A percentile compares a stretch with the other conserved stretches of the same genome.
phyloP scores from a whole-genome alignment of 2,888 invertebrate species.

The Cerastoderma edule region DNA sequence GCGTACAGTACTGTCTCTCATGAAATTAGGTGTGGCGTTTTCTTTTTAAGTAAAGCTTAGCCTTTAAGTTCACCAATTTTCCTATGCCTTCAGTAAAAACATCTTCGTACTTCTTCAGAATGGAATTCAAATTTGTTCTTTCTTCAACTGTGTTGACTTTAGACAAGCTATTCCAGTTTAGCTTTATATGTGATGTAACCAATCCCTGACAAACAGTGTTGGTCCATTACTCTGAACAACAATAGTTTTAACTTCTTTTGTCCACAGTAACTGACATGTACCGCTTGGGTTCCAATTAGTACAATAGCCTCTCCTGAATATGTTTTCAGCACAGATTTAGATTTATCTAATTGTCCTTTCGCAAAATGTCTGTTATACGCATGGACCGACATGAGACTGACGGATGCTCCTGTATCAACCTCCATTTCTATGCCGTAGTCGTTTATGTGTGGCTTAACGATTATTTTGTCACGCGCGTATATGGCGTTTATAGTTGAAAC shows the following conservation, averaged over 20 bases:
- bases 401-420: conserved; percentile 43
- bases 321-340: conserved; percentile 5
- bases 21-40: conserved; percentile 35
- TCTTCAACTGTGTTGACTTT: background rate
- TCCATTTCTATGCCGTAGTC: conserved; percentile 34
- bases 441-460: background rate
- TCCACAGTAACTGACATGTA: conserved; percentile 2
- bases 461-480: background rate
- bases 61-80: too few species aligned
- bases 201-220: conserved; percentile 27
- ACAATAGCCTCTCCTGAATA: conserved; percentile 27
- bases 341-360: conserved; percentile 15
- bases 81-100: too few species aligned
- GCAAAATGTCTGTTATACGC: conserved; percentile 17
- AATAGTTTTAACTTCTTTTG: conserved; percentile 13
- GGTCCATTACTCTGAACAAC: conserved; percentile 26
- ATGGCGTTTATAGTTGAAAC: background rate
- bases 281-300: conserved; percentile 6
- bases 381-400: conserved; percentile 22
- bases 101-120: too few species aligned
- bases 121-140: too few species aligned
- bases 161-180: conserved; percentile 18
- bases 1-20: conserved; percentile 39
- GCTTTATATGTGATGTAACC: background rate
- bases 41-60: conserved; percentile 31